A percentile compares a stretch with the other conserved stretches of the same genome.
phyloP scores from a whole-genome alignment of 2,888 invertebrate genomes.

The Tetrapedia diversipes region DNA sequence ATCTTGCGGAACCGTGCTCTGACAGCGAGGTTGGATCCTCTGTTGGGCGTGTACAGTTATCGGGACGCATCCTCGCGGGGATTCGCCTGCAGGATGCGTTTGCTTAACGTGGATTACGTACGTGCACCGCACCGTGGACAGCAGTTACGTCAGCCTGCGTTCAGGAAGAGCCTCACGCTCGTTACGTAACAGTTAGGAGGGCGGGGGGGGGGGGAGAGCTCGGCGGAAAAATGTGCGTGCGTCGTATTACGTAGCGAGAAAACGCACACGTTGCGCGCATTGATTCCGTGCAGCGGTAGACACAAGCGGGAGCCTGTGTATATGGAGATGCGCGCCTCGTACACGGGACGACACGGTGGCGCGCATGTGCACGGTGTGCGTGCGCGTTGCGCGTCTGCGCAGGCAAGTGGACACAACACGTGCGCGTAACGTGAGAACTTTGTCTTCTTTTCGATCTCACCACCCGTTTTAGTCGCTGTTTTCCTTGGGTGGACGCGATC shows the following conservation, averaged over 20 bases:
- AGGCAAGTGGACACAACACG: constrained; percentile 45
- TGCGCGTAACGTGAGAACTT: constrained; percentile 66
- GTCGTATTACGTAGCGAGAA: constrained; percentile 63
- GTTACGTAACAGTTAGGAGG: constrained; percentile 59
- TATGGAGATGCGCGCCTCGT: too few species aligned
- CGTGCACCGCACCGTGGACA: constrained; percentile 48
- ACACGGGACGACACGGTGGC: too few species aligned
- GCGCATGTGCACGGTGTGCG: not conserved
- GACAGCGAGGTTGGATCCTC: constrained; percentile 37
- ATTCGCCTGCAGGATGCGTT: constrained; percentile 39
- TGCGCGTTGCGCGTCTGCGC: constrained; percentile 31
- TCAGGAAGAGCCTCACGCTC: constrained; percentile 62
- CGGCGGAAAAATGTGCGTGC: constrained; percentile 51
- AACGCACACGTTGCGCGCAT: constrained; percentile 33
- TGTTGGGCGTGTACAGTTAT: constrained; percentile 67
- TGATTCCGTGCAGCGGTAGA: too few species aligned
- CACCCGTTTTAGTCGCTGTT: constrained; percentile 51
- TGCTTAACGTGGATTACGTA: constrained; percentile 52
- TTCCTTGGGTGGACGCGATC: constrained; percentile 38
- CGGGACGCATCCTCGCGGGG: constrained; percentile 41
- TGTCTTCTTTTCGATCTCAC: constrained; percentile 59
- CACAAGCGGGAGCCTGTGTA: too few species aligned
- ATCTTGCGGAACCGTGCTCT: constrained; percentile 48
- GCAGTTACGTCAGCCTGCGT: constrained; percentile 69
- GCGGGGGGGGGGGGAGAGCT: not conserved